A percentile compares a stretch with the other conserved stretches of the same genome.
Evolutionary conservation across 2,113 vertebrate species (phyloP).

Genomic region (Passerina amoena): DNA sequence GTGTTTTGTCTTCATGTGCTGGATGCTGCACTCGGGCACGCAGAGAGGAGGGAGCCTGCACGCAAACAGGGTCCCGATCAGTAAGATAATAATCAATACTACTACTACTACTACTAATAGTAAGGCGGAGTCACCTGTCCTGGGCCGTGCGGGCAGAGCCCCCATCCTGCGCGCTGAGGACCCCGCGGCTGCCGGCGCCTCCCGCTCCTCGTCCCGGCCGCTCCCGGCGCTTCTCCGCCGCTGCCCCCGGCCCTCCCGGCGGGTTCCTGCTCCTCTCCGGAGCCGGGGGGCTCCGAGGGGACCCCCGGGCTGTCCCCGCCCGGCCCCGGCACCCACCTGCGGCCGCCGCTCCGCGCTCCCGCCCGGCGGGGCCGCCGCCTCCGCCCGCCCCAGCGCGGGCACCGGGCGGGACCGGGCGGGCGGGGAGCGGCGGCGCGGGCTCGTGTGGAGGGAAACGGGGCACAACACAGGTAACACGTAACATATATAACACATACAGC

Average conservation of each 20-base stretch:
- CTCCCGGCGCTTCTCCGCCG: background rate
- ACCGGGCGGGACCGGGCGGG: background rate
- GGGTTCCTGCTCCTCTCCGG: background rate
- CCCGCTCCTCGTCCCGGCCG: too few species aligned
- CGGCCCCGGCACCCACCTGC: background rate
- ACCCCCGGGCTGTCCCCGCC: background rate
- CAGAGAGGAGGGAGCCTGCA: background rate
- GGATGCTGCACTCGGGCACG: fast-evolving
- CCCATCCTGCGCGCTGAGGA: background rate
- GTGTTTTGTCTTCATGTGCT: fast-evolving
- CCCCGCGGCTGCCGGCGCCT: background rate
- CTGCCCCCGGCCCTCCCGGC: background rate
- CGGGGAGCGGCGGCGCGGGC: background rate
- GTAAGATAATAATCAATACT: background rate
- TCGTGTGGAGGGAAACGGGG: background rate
- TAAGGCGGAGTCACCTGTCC: background rate
- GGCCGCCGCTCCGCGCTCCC: background rate
- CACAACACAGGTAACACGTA: fast-evolving
- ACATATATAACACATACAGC: fast-evolving
- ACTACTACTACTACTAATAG: fast-evolving
- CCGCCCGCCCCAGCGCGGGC: background rate
- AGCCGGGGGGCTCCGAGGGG: background rate
- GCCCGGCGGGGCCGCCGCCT: background rate
- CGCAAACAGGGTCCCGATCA: fast-evolving
- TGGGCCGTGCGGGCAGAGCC: background rate